A percentile compares a stretch with the other conserved stretches of the same genome.
Evolutionary conservation across 2,797 vertebrate species (phyloP).

Genomic region (Clamator glandarius): DNA sequence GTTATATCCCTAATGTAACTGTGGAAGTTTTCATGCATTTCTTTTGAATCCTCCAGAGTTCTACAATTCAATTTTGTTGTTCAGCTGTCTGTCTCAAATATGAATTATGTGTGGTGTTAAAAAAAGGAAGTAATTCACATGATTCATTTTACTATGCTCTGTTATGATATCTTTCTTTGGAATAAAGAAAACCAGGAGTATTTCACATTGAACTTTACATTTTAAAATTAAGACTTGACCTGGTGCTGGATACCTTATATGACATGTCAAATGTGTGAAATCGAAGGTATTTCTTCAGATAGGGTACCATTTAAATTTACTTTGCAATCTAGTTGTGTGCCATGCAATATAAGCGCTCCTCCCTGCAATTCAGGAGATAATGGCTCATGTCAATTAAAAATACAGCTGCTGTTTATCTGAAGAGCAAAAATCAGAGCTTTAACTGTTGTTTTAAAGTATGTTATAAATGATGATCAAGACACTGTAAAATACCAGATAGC

Average conservation of each 20-base stretch:
- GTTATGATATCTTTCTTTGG: neutral
- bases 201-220: neutral
- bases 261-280: neutral
- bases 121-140: neutral
- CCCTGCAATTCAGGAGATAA: neutral
- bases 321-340: neutral
- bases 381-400: neutral
- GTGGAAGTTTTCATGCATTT: neutral
- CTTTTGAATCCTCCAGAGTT: neutral
- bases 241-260: neutral
- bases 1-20: neutral
- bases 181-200: neutral
- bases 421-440: neutral
- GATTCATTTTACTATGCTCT: neutral
- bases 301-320: neutral
- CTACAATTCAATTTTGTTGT: constrained; percentile 3
- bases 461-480: neutral
- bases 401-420: neutral
- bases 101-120: neutral
- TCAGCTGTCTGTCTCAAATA: constrained; percentile 14
- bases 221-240: neutral
- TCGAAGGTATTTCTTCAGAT: neutral
- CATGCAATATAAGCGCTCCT: neutral
- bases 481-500: neutral
- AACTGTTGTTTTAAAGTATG: neutral